These are phyloP conservation scores for Hemithea aestivaria DNA, from an alignment of 2,888 invertebrate genomes.

Conservation along the genomic window DNA sequence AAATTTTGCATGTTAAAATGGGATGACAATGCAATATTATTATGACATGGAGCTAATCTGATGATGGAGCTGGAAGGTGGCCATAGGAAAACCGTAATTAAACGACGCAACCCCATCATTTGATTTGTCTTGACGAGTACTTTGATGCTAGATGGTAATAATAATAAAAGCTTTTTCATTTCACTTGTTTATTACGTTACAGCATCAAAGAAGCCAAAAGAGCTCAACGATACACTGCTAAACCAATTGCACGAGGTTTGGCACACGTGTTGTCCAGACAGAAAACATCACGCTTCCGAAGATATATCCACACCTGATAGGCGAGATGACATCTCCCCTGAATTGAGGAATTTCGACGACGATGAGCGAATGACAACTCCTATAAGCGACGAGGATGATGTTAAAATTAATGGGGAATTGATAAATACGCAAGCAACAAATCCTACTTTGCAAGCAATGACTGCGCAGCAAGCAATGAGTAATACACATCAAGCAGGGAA, in stretches of 20 bases:
- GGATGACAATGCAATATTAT: no score
- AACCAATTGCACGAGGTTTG: conserved; percentile 49
- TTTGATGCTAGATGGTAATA: no score
- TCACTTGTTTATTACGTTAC: no score
- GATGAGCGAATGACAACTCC: conserved; percentile 48
- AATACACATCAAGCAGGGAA: conserved; percentile 2
- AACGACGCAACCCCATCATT: no score
- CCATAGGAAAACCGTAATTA: no score
- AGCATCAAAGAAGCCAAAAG: conserved; percentile 56
- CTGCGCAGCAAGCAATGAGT: background rate
- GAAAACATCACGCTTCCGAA: conserved; percentile 36
- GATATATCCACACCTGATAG: conserved; percentile 38
- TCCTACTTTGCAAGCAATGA: background rate
- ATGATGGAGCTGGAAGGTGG: no score
- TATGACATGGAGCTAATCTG: no score
- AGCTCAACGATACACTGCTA: conserved; percentile 46
- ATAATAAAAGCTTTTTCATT: no score
- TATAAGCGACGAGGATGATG: conserved; percentile 44
- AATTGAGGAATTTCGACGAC: conserved; percentile 46
- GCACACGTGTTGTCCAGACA: conserved; percentile 58
- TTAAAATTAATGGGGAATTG: background rate
- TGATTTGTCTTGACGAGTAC: no score
- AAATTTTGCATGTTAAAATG: no score
- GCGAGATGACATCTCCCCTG: conserved; percentile 44
- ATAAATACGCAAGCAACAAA: background rate